Evolutionary conservation across 2,797 vertebrate species (phyloP).

Genomic region (Sebastes matsubarae): DNA sequence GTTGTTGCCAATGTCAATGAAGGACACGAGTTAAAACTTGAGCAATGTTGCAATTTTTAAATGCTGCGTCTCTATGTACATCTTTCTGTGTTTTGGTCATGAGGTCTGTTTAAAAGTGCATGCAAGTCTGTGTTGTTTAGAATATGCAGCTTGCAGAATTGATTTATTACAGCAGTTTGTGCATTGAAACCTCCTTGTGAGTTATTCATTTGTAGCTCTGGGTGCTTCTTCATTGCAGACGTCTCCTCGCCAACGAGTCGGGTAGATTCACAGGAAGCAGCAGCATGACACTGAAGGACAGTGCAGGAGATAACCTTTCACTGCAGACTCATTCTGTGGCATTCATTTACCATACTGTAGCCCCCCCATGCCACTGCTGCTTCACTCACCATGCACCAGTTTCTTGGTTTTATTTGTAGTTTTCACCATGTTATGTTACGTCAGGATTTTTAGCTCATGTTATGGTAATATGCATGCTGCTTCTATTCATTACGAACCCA

Average conservation of each 20-base stretch:
- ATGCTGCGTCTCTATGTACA: background rate
- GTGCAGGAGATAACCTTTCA: constrained; percentile 64
- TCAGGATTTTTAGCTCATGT: constrained; percentile 13
- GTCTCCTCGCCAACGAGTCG: constrained; percentile 48
- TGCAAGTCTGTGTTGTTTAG: background rate
- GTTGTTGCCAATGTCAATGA: background rate
- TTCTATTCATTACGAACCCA: background rate
- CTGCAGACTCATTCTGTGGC: constrained; percentile 40
- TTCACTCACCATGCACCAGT: constrained; percentile 28
- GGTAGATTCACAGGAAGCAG: constrained; percentile 43
- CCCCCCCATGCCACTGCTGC: background rate
- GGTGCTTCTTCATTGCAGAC: constrained; percentile 38
- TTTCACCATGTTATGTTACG: constrained; percentile 1
- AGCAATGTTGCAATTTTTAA: background rate
- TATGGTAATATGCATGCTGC: background rate
- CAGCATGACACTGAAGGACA: constrained; percentile 57
- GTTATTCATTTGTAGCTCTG: constrained; percentile 54
- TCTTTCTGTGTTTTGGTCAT: background rate
- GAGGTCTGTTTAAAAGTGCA: background rate
- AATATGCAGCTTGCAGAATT: constrained; percentile 27
- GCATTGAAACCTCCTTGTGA: constrained; percentile 56
- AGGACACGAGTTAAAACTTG: background rate
- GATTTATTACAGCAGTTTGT: constrained; percentile 42
- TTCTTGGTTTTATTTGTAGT: constrained; percentile 23
- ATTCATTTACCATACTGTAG: constrained; percentile 43